Evolutionary conservation across 2,113 vertebrate species (phyloP).

Genomic region (Beaufortia kweichowensis): DNA sequence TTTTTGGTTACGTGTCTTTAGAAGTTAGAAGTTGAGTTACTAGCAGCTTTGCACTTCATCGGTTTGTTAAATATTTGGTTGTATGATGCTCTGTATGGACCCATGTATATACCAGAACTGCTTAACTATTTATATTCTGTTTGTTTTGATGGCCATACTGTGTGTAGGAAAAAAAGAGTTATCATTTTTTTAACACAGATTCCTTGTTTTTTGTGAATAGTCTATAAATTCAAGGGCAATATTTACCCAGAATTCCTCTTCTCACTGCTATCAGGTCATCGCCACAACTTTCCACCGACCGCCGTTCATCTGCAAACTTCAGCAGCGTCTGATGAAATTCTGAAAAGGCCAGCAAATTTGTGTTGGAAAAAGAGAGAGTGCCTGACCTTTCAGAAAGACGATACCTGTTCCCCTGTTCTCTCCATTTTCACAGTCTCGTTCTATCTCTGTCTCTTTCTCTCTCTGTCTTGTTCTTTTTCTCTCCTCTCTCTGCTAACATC

Average conservation of each 20-base stretch:
- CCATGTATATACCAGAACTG: too few species aligned
- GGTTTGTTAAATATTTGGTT: too few species aligned
- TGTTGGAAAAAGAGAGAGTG: conserved; percentile 37
- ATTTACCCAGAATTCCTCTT: conserved; percentile 17
- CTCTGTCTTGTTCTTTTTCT: conserved; percentile 11
- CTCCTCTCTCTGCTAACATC: conserved; percentile 8
- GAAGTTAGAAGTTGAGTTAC: too few species aligned
- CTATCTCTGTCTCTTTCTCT: conserved; percentile 13
- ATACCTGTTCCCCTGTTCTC: conserved; percentile 49
- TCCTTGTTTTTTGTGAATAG: too few species aligned
- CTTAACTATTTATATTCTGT: too few species aligned
- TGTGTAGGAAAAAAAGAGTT: too few species aligned
- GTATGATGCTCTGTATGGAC: too few species aligned
- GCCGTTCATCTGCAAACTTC: conserved; percentile 30
- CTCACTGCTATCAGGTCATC: conserved; percentile 9
- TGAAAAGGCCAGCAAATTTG: conserved; percentile 59
- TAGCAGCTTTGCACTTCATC: too few species aligned
- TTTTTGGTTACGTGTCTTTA: too few species aligned
- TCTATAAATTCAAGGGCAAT: conserved; percentile 8
- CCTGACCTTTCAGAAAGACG: conserved; percentile 60
- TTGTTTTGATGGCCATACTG: too few species aligned
- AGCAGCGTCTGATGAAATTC: conserved; percentile 31
- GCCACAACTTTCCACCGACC: neutral
- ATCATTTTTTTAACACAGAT: too few species aligned
- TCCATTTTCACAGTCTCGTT: conserved; percentile 16